A percentile compares a stretch with the other conserved stretches of the same genome.
These are phyloP conservation scores for Aselliscus stoliczkanus DNA, from an alignment of 2,797 vertebrate species.

Conservation along the genomic window DNA sequence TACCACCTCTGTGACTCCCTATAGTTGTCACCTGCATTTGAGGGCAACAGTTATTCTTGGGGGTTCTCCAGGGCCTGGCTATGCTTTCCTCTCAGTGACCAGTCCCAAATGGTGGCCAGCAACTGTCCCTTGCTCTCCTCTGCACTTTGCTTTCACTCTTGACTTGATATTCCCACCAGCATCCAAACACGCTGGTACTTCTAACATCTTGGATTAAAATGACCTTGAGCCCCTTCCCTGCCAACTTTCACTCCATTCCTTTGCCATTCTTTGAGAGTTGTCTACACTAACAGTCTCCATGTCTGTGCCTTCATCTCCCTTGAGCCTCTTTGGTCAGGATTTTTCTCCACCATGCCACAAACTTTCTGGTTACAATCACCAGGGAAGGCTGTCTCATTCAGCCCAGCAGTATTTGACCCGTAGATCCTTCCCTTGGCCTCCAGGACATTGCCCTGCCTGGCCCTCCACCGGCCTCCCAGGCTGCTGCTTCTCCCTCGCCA, in stretches of 20 bases:
- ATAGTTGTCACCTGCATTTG: background rate
- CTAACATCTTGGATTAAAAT: background rate
- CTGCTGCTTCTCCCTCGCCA: background rate
- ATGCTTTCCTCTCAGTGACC: background rate
- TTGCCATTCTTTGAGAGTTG: background rate
- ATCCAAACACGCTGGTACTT: background rate
- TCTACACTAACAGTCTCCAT: background rate
- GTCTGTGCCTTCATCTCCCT: background rate
- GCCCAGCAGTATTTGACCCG: background rate
- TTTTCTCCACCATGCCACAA: background rate
- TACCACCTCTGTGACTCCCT: background rate
- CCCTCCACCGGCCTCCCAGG: background rate
- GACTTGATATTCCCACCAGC: background rate
- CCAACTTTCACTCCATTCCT: background rate
- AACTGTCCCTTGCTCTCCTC: background rate
- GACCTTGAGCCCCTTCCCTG: background rate
- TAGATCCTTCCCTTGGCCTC: background rate
- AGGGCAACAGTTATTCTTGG: background rate
- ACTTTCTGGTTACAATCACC: background rate
- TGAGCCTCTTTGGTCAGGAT: background rate
- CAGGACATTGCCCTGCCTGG: accelerated
- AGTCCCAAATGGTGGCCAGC: background rate
- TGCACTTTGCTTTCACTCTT: background rate
- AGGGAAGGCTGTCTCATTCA: accelerated
- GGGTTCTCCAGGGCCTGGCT: background rate